Conservation (phyloP, 2,888 invertebrate genomes). For the Trichopria drosophilae region DNA sequence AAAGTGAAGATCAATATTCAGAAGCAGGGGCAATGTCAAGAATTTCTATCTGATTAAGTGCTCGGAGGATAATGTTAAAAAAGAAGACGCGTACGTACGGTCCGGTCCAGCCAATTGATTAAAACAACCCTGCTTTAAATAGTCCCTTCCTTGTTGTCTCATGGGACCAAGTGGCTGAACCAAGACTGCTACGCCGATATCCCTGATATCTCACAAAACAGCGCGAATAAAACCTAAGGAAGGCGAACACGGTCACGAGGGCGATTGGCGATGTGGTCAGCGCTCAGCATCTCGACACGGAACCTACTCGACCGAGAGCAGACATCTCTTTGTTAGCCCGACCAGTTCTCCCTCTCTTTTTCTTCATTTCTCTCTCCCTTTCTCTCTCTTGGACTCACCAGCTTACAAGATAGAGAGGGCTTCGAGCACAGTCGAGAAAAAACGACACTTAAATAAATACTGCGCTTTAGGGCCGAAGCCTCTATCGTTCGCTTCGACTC, state of each 20-base stretch:
- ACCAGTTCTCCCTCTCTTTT: slow-evolving; percentile 49
- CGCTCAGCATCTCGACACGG: slow-evolving; percentile 43
- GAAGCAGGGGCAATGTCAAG: no score
- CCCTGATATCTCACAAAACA: no score
- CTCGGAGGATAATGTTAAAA: no score
- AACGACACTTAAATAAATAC: not conserved
- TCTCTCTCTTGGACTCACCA: not conserved
- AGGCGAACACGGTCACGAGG: slow-evolving; percentile 46
- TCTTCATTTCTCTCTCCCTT: slow-evolving; percentile 12
- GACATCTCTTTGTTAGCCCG: slow-evolving; percentile 56
- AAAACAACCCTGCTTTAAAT: no score
- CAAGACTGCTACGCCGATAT: no score
- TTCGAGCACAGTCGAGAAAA: slow-evolving; percentile 1
- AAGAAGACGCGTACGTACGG: no score
- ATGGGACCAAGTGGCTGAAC: no score
- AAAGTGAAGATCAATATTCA: no score
- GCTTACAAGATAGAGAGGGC: slow-evolving; percentile 1
- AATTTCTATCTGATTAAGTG: no score
- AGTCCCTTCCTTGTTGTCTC: no score
- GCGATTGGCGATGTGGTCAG: slow-evolving; percentile 39
- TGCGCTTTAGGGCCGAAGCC: not conserved
- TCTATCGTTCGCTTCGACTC: slow-evolving; percentile 18
- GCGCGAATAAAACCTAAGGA: slow-evolving; percentile 34
- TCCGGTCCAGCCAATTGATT: no score
- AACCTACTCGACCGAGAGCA: slow-evolving; percentile 44